phyloP scores from a whole-genome alignment of 2,888 invertebrate species.

The Dermolepida albohirtum region DNA sequence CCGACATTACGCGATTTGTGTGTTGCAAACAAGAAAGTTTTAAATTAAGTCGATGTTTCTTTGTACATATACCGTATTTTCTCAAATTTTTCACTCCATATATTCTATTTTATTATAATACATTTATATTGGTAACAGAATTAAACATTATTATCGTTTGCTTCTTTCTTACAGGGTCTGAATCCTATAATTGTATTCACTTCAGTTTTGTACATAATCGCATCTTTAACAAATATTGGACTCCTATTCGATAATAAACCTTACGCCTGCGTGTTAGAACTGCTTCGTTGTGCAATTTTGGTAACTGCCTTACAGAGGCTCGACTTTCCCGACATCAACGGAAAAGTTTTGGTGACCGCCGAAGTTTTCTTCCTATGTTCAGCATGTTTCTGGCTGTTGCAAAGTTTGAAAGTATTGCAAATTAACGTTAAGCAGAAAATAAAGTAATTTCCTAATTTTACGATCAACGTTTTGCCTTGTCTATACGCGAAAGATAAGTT shows the following conservation, averaged over 20 bases:
- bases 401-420: conserved; percentile 70
- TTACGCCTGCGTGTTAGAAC: conserved; percentile 73
- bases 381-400: conserved; percentile 74
- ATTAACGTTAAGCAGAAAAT: conserved; percentile 63
- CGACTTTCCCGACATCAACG: conserved; percentile 62
- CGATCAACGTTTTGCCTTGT: too few relatives aligned
- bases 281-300: conserved; percentile 74
- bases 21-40: too few relatives aligned
- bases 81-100: too few relatives aligned
- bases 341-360: conserved; percentile 64
- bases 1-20: too few relatives aligned
- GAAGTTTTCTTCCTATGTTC: conserved; percentile 72
- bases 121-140: neutral
- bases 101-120: neutral
- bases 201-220: conserved; percentile 74
- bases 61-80: too few relatives aligned
- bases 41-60: too few relatives aligned
- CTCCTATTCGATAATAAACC: conserved; percentile 77
- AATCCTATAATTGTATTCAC: conserved; percentile 70
- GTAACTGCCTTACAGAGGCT: conserved; percentile 66
- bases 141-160: neutral
- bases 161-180: conserved; percentile 70
- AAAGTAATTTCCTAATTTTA: conserved; percentile 14
- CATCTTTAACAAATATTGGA: conserved; percentile 76
- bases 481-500: too few relatives aligned